Conservation (phyloP, 2,113 vertebrate genomes). For the Morone chrysops region DNA sequence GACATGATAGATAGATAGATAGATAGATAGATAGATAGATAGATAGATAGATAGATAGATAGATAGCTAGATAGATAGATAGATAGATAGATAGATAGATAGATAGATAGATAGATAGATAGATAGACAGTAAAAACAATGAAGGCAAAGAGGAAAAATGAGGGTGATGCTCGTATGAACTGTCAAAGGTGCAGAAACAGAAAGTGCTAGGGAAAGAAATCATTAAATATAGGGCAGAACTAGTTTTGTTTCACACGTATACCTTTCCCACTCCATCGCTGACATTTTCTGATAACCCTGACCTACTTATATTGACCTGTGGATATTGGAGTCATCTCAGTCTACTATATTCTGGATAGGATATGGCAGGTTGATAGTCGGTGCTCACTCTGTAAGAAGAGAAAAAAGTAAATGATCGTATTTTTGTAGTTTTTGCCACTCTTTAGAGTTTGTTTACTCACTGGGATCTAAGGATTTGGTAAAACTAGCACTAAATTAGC, state of each 20-base stretch:
- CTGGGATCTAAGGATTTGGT: background rate
- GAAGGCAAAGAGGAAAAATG: background rate
- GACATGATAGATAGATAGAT: constrained; percentile 21
- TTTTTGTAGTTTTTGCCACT: background rate
- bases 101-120: constrained; percentile 34
- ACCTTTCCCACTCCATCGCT: background rate
- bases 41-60: constrained; percentile 22
- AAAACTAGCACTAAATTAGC: background rate
- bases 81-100: constrained; percentile 22
- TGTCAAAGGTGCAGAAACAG: constrained; percentile 32
- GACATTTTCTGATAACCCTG: constrained; percentile 23
- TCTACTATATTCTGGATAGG: background rate
- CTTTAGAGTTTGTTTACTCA: no score
- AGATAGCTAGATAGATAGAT: constrained; percentile 28
- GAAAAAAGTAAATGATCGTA: background rate
- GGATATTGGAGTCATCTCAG: background rate
- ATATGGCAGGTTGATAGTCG: background rate
- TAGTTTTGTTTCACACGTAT: background rate
- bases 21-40: constrained; percentile 22
- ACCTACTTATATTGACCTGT: constrained; percentile 23
- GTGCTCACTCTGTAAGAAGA: background rate
- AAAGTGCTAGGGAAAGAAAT: background rate
- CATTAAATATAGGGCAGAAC: constrained; percentile 24
- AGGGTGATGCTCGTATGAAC: constrained; percentile 14
- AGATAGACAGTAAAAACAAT: constrained; percentile 7